phyloP scores from a whole-genome alignment of 1,140 invertebrate genomes.

The Acromyrmex charruanus region DNA sequence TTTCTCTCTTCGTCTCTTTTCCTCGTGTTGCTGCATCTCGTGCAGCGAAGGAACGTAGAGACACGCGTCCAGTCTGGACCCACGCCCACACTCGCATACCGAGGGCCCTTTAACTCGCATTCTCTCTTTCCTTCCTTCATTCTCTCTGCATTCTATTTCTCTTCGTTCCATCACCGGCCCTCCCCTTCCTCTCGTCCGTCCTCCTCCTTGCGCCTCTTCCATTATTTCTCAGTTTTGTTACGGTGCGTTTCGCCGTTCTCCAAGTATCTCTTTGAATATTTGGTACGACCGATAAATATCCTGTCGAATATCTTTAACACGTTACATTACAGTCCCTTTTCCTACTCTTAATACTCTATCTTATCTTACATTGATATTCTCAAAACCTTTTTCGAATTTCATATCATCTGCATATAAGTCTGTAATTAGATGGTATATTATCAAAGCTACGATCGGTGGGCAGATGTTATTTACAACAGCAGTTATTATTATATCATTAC shows the following conservation, averaged over 20 bases:
- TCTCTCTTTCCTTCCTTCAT: conserved; percentile 10
- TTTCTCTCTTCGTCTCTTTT: neutral
- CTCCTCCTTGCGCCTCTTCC: conserved; percentile 31
- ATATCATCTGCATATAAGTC: neutral
- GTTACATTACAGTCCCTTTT: neutral
- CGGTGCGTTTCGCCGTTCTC: conserved; percentile 44
- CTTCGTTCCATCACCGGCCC: conserved; percentile 10
- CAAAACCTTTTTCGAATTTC: neutral
- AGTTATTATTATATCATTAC: neutral
- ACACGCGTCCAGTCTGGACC: conserved; percentile 82
- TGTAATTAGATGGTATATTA: neutral
- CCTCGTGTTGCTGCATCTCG: neutral
- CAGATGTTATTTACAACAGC: neutral
- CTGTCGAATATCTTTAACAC: conserved; percentile 7
- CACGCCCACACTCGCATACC: conserved; percentile 83
- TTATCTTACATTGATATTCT: neutral
- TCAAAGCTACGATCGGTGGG: neutral
- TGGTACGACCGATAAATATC: neutral
- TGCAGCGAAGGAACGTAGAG: conserved; percentile 66
- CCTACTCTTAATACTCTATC: neutral
- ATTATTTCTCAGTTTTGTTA: conserved; percentile 59
- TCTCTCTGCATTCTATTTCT: conserved; percentile 25
- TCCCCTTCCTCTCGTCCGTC: neutral
- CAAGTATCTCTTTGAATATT: conserved; percentile 25
- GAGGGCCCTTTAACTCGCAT: conserved; percentile 80